These are phyloP conservation scores for Troilus luridus DNA, from an alignment of 2,888 invertebrate species.

Conservation along the genomic window DNA sequence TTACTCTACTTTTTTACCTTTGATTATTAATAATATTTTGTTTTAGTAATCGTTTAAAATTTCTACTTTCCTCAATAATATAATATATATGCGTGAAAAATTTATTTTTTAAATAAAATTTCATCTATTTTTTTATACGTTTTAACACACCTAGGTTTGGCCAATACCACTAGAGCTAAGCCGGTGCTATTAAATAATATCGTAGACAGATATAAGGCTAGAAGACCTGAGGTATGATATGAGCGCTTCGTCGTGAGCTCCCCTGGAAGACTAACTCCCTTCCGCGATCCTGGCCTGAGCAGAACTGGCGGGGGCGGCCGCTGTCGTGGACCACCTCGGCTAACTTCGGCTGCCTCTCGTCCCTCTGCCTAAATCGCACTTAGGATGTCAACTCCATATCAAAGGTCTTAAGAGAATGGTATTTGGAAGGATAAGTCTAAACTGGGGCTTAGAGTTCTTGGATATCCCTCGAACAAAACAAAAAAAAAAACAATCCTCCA, in stretches of 20 bases:
- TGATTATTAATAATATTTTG: too few species aligned
- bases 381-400: not conserved
- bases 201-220: not conserved
- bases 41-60: too few species aligned
- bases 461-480: too few species aligned
- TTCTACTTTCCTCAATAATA: too few species aligned
- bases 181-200: not conserved
- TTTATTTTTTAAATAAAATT: not conserved
- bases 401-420: not conserved
- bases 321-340: not conserved
- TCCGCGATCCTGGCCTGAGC: slow-evolving; percentile 9
- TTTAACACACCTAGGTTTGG: not conserved
- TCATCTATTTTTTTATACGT: not conserved
- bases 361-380: not conserved
- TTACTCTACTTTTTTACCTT: too few species aligned
- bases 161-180: too few species aligned
- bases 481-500: too few species aligned
- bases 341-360: slow-evolving; percentile 1
- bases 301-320: not conserved
- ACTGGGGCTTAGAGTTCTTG: not conserved
- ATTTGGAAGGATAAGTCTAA: not conserved
- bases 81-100: too few species aligned
- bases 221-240: slow-evolving; percentile 27
- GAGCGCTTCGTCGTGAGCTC: slow-evolving; percentile 29
- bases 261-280: slow-evolving; percentile 38